Evolutionary conservation across 2,797 vertebrate genomes (phyloP).

Genomic region (Garrulus glandarius): DNA sequence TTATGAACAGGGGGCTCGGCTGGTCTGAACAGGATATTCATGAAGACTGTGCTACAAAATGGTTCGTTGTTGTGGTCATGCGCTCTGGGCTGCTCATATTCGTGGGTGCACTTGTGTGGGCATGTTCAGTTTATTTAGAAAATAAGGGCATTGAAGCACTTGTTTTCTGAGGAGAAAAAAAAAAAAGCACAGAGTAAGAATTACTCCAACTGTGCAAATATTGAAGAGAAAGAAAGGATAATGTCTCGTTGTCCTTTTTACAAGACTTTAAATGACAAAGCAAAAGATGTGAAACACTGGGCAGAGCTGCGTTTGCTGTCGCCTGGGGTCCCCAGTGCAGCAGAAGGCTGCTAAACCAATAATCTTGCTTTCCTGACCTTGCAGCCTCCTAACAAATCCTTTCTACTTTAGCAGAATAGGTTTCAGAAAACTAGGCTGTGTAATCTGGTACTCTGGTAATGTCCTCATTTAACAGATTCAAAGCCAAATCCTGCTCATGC

Average conservation of each 20-base stretch:
- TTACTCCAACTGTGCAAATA: slow-evolving; percentile 54
- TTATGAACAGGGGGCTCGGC: slow-evolving; percentile 38
- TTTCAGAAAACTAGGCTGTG: slow-evolving; percentile 8
- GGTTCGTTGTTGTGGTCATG: slow-evolving; percentile 59
- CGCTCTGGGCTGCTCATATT: slow-evolving; percentile 32
- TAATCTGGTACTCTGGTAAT: slow-evolving; percentile 24
- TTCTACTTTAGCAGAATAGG: slow-evolving; percentile 27
- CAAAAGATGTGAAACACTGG: background rate
- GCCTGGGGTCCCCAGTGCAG: background rate
- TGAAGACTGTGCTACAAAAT: slow-evolving; percentile 21
- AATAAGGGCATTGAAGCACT: slow-evolving; percentile 65
- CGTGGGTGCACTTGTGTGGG: slow-evolving; percentile 64
- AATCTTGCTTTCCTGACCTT: slow-evolving; percentile 40
- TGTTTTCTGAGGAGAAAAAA: slow-evolving; percentile 25
- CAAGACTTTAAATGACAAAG: slow-evolving; percentile 45
- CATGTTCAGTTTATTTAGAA: slow-evolving; percentile 67
- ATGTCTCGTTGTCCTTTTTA: slow-evolving; percentile 11
- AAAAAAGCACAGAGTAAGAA: slow-evolving; percentile 14
- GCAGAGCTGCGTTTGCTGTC: background rate
- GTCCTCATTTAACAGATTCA: slow-evolving; percentile 4
- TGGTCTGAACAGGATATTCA: slow-evolving; percentile 62
- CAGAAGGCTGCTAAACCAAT: slow-evolving; percentile 51
- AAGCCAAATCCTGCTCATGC: background rate
- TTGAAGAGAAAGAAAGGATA: slow-evolving; percentile 32
- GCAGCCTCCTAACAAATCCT: slow-evolving; percentile 40